Evolutionary conservation across 2,113 vertebrate species (phyloP), one percentile per base, ranked within the genome.

Genomic region (Climacteris rufus): DNA sequence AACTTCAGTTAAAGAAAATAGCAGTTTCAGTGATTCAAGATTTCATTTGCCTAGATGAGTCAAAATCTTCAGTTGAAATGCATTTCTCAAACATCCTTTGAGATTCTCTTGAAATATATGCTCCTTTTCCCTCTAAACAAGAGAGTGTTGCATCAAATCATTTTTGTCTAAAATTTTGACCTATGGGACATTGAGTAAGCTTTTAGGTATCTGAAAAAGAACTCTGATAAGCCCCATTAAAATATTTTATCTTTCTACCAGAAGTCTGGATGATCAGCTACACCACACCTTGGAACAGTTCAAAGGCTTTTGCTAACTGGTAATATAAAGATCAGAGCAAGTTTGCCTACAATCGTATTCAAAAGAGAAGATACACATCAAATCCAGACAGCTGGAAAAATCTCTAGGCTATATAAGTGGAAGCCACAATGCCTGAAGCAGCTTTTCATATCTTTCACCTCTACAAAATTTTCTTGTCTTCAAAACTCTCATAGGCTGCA

Each of bases 351-450:
- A 79, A 85, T 83, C 39, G 16, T 69, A 93, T 89, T 96, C 80
- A 84, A 89, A 90, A 65, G 33, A 95, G 50, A 91, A 94, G 84
- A 93, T 94, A 69, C 22, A 47, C 59, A 85, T 93, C 66, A 87
- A 92, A 83, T 74, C 50, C 66, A 90, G 71, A 74, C n/a, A 85
- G 74, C 84, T 91, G 65, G 54, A 82, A 91, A 87, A 76, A 39
- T 65, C 59, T 83, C 45, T 28, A 66, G 68, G 63, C 82, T 80
- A 9, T 59, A 10, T 40, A 74, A 87, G 24, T 77, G 56, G 47
- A 92, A 93, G 78, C 42, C 71, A 66, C 75, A 90, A 69, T 70
- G 84, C 90, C 74, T 66, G 87, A 93, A 96, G 92, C 75, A 90
- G 39, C 13, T 87, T 96, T 83, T 85, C 57, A 61, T 76, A 74